Percentiles rank a stretch among this genome's conserved stretches.
Evolutionary conservation across 2,113 vertebrate genomes (phyloP).

Genomic region (Phylloscopus trochiloides): DNA sequence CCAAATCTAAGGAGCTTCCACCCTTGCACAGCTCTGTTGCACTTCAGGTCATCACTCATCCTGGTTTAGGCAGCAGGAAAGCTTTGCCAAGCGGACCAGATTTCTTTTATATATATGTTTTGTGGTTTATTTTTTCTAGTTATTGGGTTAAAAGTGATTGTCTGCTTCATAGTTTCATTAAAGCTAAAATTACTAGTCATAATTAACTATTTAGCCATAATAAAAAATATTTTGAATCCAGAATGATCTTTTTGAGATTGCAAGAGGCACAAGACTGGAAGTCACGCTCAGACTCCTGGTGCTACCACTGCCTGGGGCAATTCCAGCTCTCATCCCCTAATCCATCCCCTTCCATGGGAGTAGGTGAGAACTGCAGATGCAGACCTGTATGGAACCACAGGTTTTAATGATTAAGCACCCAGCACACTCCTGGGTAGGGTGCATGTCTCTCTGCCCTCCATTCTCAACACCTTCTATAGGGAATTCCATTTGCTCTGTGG

Average conservation of each 20-base stretch:
- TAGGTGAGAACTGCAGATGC: background rate
- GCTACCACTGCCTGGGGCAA: background rate
- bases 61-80: background rate
- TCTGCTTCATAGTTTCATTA: background rate
- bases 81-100: background rate
- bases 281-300: accelerated
- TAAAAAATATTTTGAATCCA: background rate
- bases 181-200: background rate
- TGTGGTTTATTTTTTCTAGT: background rate
- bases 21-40: background rate
- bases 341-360: accelerated
- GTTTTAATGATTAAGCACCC: background rate
- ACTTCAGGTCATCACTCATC: background rate
- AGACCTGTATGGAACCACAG: background rate
- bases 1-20: background rate
- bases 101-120: background rate
- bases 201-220: background rate
- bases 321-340: background rate
- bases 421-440: background rate
- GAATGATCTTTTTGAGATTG: background rate
- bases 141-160: background rate
- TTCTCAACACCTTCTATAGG: background rate
- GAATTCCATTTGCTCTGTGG: background rate
- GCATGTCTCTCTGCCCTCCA: background rate
- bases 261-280: background rate